phyloP scores from a whole-genome alignment of 2,888 invertebrate genomes.

The Amblyjoppa fuscipennis region DNA sequence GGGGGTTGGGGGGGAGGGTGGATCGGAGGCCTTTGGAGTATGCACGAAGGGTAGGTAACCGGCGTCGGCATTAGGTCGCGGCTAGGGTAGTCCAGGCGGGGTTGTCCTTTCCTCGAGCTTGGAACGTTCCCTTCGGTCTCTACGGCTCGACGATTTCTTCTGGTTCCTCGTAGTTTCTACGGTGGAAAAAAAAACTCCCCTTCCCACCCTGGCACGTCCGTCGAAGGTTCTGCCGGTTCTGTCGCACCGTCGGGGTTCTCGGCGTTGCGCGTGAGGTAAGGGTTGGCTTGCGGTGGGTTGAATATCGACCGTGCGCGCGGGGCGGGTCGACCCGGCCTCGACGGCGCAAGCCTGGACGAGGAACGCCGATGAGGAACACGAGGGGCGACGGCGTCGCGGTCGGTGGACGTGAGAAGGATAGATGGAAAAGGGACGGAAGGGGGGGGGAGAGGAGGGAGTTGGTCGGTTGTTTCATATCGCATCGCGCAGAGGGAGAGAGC shows the following conservation, averaged over 20 bases:
- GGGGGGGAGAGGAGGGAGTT: not conserved
- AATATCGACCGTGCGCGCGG: conserved; percentile 81
- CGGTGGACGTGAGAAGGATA: conserved; percentile 7
- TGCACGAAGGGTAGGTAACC: not conserved
- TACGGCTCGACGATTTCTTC: not conserved
- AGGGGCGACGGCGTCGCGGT: conserved; percentile 40
- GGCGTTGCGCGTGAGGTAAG: conserved; percentile 16
- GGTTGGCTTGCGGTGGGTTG: conserved; percentile 77
- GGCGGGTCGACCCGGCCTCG: conserved; percentile 81
- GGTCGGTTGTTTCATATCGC: not conserved
- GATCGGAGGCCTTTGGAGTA: not conserved
- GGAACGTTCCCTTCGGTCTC: not conserved
- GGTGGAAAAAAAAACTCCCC: not conserved
- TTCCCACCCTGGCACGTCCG: not conserved
- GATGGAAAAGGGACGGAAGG: not conserved
- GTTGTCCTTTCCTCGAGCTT: not conserved
- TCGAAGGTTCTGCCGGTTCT: conserved; percentile 5
- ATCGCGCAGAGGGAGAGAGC: conserved; percentile 29
- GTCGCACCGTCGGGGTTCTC: conserved; percentile 10
- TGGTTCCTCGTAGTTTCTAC: not conserved
- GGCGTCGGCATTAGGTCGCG: conserved; percentile 49
- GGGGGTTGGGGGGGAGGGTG: not conserved
- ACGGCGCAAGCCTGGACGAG: conserved; percentile 83
- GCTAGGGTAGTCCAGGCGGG: not conserved
- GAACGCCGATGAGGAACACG: conserved; percentile 59